phyloP scores from a whole-genome alignment of 2,113 vertebrate genomes.

The Thunnus thynnus region DNA sequence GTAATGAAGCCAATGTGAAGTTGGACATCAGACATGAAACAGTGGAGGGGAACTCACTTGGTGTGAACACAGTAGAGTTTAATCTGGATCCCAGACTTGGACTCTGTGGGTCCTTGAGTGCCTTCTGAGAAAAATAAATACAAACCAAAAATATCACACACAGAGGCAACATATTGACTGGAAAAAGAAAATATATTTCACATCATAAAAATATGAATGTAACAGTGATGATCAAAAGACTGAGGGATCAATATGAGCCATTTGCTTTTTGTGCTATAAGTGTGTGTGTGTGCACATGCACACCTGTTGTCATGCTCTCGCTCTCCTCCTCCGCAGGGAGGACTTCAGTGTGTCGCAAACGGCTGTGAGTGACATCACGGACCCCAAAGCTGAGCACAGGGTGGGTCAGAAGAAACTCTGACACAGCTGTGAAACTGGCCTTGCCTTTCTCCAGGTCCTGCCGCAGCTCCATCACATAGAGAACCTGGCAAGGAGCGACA shows the following conservation, averaged over 20 bases:
- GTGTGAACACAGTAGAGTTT: constrained; percentile 99
- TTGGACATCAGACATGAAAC: neutral
- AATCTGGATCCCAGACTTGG: constrained; percentile 94
- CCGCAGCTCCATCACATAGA: constrained; percentile 97
- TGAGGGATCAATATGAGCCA: neutral
- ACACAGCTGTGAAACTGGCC: constrained; percentile 96
- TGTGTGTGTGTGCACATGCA: neutral
- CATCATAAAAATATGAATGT: too few relatives aligned
- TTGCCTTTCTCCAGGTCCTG: constrained; percentile 95
- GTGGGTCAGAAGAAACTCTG: constrained; percentile 97
- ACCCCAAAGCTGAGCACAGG: constrained; percentile 97
- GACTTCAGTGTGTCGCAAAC: constrained; percentile 92
- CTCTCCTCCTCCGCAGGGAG: constrained; percentile 94
- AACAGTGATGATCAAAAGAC: neutral
- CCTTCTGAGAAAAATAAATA: constrained; percentile 86
- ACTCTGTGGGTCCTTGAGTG: constrained; percentile 89
- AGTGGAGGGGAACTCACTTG: constrained; percentile 88
- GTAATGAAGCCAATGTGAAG: neutral
- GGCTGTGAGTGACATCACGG: constrained; percentile 91
- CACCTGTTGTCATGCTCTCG: constrained; percentile 90
- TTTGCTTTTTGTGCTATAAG: neutral
- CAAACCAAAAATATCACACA: neutral
- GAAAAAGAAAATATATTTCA: neutral
- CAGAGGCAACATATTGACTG: neutral
- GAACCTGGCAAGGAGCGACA: constrained; percentile 84